A percentile compares a stretch with the other conserved stretches of the same genome.
Conservation (phyloP, 2,113 vertebrate species). For the Seriola quinqueradiata region DNA sequence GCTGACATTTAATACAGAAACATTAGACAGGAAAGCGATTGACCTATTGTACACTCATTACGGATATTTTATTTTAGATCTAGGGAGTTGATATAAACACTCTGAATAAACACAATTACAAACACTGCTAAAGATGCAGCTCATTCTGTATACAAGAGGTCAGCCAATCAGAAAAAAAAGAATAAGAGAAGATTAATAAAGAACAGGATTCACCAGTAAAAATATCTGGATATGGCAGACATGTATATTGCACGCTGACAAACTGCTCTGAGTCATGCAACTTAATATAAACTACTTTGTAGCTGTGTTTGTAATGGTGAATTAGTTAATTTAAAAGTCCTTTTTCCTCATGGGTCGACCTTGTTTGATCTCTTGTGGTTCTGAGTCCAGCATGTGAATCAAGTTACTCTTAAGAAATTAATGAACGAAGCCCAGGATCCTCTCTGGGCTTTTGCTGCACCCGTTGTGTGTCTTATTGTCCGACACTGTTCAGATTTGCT, state of each 20-base stretch:
- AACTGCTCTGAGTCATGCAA: too few relatives aligned
- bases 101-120: not conserved
- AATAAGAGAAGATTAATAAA: too few relatives aligned
- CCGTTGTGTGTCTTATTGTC: not conserved
- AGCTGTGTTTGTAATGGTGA: not conserved
- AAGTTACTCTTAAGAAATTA: constrained; percentile 41
- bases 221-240: too few relatives aligned
- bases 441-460: not conserved
- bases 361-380: not conserved
- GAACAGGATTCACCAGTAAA: too few relatives aligned
- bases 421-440: not conserved
- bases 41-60: not conserved
- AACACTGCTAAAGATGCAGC: not conserved
- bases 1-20: constrained; percentile 18
- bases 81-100: not conserved
- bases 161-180: not conserved
- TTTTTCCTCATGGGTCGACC: not conserved
- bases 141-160: not conserved
- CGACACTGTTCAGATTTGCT: not conserved
- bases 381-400: constrained; percentile 13
- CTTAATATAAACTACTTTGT: not conserved
- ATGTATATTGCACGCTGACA: too few relatives aligned
- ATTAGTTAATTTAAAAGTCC: not conserved
- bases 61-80: not conserved
- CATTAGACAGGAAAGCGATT: not conserved